These are phyloP conservation scores for Papilio machaon DNA, from an alignment of 1,140 invertebrate species.

Conservation along the genomic window DNA sequence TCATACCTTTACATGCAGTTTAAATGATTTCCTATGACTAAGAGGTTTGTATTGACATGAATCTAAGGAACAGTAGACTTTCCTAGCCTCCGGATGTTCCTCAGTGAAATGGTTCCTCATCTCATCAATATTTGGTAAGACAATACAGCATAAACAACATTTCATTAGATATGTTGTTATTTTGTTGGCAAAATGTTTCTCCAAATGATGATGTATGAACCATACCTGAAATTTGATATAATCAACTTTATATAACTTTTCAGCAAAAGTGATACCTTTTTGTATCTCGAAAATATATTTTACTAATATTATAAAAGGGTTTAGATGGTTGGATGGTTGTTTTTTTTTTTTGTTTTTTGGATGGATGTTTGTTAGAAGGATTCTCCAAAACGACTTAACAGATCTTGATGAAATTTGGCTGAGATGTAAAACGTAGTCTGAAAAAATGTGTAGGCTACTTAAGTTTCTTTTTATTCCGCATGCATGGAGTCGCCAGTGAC, in stretches of 20 bases:
- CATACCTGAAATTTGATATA: conserved; percentile 62
- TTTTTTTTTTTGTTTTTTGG: too few relatives aligned
- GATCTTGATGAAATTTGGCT: too few relatives aligned
- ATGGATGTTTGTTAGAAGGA: too few relatives aligned
- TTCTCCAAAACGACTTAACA: too few relatives aligned
- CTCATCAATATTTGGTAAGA: conserved; percentile 57
- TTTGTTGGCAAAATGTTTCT: conserved; percentile 55
- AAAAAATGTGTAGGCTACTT: too few relatives aligned
- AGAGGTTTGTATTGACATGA: conserved; percentile 73
- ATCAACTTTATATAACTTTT: not conserved
- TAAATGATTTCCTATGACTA: conserved; percentile 72
- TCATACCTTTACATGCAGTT: conserved; percentile 74
- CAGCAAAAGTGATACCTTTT: not conserved
- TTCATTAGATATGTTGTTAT: conserved; percentile 59
- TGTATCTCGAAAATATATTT: too few relatives aligned
- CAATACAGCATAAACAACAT: conserved; percentile 68
- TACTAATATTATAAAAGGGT: too few relatives aligned
- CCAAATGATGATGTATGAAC: conserved; percentile 68
- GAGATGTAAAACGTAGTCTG: too few relatives aligned
- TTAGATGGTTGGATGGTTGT: too few relatives aligned
- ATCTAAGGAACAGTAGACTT: conserved; percentile 72
- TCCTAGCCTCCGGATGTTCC: conserved; percentile 68
- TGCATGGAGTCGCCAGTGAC: too few relatives aligned
- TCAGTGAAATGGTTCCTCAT: conserved; percentile 69
- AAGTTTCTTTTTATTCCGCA: too few relatives aligned